phyloP scores from a whole-genome alignment of 2,797 vertebrate species.

The Enteromius trimaculatus region DNA sequence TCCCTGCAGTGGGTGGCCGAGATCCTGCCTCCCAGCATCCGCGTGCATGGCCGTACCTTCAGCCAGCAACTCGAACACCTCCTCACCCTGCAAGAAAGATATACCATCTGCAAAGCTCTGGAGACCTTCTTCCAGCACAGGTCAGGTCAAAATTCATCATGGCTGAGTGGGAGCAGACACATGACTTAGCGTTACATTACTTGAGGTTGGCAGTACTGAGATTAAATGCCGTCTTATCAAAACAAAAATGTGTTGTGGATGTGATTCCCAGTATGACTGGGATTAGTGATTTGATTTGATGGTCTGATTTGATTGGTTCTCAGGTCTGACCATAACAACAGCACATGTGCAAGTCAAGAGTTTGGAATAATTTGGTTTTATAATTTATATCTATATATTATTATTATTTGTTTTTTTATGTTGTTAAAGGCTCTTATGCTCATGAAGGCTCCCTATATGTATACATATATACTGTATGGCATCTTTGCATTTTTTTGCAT shows the following conservation, averaged over 20 bases:
- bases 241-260: not conserved
- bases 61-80: slow-evolving; percentile 96
- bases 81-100: slow-evolving; percentile 91
- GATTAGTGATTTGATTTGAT: not conserved
- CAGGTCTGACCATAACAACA: not conserved
- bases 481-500: not conserved
- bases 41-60: slow-evolving; percentile 94
- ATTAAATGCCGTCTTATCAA: not conserved
- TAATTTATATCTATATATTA: not conserved
- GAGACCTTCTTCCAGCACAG: slow-evolving; percentile 99
- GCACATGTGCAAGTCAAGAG: not conserved
- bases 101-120: slow-evolving; percentile 89
- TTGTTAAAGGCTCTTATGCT: not conserved
- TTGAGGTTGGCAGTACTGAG: not conserved
- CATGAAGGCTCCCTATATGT: not conserved
- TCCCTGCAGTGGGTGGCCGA: slow-evolving; percentile 98
- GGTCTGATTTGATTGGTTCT: not conserved
- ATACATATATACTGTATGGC: not conserved
- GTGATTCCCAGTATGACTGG: not conserved
- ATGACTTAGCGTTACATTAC: not conserved
- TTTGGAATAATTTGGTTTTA: not conserved
- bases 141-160: slow-evolving; percentile 67
- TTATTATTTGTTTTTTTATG: not conserved
- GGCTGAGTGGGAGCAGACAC: slow-evolving; percentile 5
- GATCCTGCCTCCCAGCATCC: slow-evolving; percentile 95